Percentiles rank a stretch among this genome's conserved stretches.
Evolutionary conservation across 2,888 invertebrate species (phyloP).

Genomic region (Pegoplata infirma): DNA sequence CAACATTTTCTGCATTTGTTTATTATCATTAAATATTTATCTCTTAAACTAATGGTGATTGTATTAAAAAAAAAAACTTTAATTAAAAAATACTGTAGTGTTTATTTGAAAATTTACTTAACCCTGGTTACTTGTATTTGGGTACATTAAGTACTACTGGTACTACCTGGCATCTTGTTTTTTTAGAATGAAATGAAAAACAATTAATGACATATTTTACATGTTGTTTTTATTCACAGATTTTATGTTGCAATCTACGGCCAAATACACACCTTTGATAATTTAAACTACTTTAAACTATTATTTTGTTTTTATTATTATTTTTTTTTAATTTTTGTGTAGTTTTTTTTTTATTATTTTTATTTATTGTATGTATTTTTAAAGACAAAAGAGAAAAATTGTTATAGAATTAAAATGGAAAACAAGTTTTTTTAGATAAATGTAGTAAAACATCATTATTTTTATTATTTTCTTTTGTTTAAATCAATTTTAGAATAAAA

Average conservation of each 20-base stretch:
- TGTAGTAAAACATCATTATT: no score
- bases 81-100: no score
- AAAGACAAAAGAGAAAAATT: no score
- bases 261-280: conserved; percentile 76
- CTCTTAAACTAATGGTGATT: conserved; percentile 47
- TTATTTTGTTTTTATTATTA: no score
- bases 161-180: conserved; percentile 4
- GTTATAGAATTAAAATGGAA: no score
- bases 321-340: conserved; percentile 8
- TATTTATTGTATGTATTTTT: conserved; percentile 35
- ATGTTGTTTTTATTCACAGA: conserved; percentile 77
- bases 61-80: conserved; percentile 33
- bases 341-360: background rate
- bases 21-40: conserved; percentile 2
- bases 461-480: no score
- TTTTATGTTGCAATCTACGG: conserved; percentile 77
- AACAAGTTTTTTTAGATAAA: no score
- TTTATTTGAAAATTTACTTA: conserved; percentile 54
- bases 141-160: background rate
- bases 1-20: conserved; percentile 49
- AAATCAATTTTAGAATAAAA: no score
- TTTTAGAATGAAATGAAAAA: conserved; percentile 8
- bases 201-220: conserved; percentile 67
- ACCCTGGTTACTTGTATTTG: background rate
- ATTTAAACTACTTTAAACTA: conserved; percentile 60